Evolutionary conservation across 2,113 vertebrate species (phyloP).

Genomic region (mouse (Mus musculus)): DNA sequence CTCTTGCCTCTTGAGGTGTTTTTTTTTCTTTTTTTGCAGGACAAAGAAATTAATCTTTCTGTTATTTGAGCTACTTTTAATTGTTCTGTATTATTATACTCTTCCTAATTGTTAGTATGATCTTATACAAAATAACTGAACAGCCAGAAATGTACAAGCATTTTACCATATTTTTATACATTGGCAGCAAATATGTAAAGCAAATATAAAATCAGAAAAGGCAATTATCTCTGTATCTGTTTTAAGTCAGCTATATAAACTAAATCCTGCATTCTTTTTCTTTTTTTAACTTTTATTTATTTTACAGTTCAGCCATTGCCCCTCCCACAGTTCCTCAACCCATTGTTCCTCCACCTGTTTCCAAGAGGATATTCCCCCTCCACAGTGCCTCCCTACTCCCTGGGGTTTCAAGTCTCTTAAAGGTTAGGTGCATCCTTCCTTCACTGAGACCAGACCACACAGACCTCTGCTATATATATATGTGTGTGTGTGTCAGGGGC

Average conservation of each 20-base stretch:
- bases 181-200: slow-evolving; percentile 1
- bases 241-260: neutral
- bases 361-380: too few species aligned
- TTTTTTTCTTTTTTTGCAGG: neutral
- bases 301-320: too few species aligned
- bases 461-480: too few species aligned
- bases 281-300: too few species aligned
- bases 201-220: neutral
- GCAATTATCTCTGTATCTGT: neutral
- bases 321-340: too few species aligned
- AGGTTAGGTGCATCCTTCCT: too few species aligned
- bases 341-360: too few species aligned
- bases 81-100: neutral
- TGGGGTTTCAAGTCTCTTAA: too few species aligned
- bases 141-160: neutral
- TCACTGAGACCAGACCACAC: too few species aligned
- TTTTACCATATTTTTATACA: neutral
- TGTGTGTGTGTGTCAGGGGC: too few species aligned
- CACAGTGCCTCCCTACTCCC: too few species aligned
- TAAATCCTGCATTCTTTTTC: neutral
- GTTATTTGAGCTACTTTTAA: slow-evolving; percentile 8
- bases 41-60: neutral
- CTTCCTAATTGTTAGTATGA: neutral
- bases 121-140: slow-evolving; percentile 32
- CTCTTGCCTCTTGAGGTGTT: neutral